Evolutionary conservation across 2,113 vertebrate species (phyloP).

Genomic region (Lonchura striata): DNA sequence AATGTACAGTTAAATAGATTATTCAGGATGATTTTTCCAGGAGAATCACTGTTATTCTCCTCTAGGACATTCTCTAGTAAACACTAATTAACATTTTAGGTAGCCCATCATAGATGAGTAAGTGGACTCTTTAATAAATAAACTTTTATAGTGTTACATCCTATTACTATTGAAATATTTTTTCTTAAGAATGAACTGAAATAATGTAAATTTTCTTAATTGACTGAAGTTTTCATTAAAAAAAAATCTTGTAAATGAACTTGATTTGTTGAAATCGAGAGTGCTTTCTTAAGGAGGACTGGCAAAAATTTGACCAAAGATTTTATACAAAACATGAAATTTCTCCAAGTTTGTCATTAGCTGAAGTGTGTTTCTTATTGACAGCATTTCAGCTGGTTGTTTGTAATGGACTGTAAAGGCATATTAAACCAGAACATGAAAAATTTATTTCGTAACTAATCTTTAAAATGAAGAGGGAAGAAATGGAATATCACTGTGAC

Average conservation of each 20-base stretch:
- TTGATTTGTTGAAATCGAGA: background rate
- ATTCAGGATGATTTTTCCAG: background rate
- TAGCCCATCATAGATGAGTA: background rate
- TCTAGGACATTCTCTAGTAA: background rate
- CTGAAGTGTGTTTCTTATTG: background rate
- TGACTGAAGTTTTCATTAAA: background rate
- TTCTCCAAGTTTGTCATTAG: background rate
- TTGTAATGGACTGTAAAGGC: background rate
- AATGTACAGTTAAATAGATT: background rate
- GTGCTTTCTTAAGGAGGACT: background rate
- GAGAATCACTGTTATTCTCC: background rate
- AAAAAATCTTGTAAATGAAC: background rate
- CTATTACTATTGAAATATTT: background rate
- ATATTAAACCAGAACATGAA: background rate
- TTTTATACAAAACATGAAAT: background rate
- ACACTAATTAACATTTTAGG: background rate
- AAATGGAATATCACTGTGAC: background rate
- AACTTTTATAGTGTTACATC: background rate
- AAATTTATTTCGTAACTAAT: background rate
- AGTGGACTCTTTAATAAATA: background rate
- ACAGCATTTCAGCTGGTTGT: background rate
- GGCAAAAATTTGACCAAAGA: background rate
- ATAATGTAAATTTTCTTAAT: background rate
- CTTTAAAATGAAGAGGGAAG: background rate
- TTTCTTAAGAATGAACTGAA: background rate